Percentiles rank a stretch among this genome's conserved stretches.
Evolutionary conservation across 1,140 invertebrate genomes (phyloP).

Genomic region (Ditylenchus dipsaci): DNA sequence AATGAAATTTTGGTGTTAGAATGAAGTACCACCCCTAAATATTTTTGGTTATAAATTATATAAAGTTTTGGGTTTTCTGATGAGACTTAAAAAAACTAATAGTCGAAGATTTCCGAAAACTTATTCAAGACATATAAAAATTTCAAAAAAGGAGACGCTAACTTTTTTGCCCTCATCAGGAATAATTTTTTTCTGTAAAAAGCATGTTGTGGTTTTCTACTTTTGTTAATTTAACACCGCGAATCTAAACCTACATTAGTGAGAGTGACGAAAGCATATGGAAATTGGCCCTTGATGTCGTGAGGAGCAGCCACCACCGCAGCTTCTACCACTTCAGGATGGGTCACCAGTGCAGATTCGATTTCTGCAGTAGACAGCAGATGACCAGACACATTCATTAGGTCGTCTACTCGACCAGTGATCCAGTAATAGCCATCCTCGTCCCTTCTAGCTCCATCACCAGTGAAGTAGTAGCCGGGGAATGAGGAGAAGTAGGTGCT

Average conservation of each 20-base stretch:
- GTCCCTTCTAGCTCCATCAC: conserved; percentile 86
- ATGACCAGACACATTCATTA: conserved; percentile 93
- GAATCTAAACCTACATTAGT: conserved; percentile 12
- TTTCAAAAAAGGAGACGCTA: too few species aligned
- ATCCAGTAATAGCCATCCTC: conserved; percentile 92
- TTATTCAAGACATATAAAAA: too few species aligned
- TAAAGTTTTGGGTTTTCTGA: too few species aligned
- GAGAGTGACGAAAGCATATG: conserved; percentile 87
- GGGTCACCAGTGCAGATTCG: conserved; percentile 81
- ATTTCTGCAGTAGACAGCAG: conserved; percentile 88
- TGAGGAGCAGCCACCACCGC: conserved; percentile 90
- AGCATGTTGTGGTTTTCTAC: too few species aligned
- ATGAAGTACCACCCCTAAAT: too few species aligned
- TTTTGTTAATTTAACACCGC: too few species aligned
- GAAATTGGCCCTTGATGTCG: conserved; percentile 85
- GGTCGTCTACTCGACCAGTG: conserved; percentile 91
- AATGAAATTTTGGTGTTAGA: too few species aligned
- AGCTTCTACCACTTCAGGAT: conserved; percentile 77
- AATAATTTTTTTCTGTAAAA: too few species aligned
- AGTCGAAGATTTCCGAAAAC: too few species aligned
- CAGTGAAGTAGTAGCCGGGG: conserved; percentile 90
- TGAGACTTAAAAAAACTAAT: too few species aligned
- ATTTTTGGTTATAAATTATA: too few species aligned
- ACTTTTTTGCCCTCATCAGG: too few species aligned
- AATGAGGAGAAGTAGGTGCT: conserved; percentile 91